Percentiles rank a stretch among this genome's conserved stretches.
Conservation (phyloP, 2,113 vertebrate genomes). For the Neogobius melanostomus region DNA sequence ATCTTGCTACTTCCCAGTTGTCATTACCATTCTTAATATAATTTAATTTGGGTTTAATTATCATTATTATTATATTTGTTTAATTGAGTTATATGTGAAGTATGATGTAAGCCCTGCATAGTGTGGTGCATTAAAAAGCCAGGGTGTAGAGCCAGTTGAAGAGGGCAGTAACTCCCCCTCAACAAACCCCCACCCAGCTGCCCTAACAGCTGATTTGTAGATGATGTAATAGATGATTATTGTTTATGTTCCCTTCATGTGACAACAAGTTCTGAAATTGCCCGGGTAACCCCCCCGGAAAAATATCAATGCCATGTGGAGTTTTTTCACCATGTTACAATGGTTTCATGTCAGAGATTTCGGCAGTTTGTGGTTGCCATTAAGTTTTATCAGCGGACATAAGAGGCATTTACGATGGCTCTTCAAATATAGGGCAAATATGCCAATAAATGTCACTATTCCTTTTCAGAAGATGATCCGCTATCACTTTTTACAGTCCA, state of each 20-base stretch:
- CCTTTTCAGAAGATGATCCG: conserved; percentile 43
- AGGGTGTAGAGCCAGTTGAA: no score
- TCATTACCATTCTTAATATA: no score
- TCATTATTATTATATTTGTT: no score
- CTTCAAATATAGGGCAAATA: conserved; percentile 38
- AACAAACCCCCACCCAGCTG: no score
- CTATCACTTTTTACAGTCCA: conserved; percentile 57
- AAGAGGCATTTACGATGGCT: conserved; percentile 36
- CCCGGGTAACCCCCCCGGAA: conserved; percentile 22
- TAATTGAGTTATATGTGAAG: no score
- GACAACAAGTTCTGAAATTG: conserved; percentile 23
- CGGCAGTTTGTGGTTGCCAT: conserved; percentile 53
- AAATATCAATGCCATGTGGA: conserved; percentile 67
- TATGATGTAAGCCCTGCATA: no score
- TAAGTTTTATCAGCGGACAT: conserved; percentile 51
- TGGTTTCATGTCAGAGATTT: conserved; percentile 60
- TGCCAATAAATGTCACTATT: conserved; percentile 35
- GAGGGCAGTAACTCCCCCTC: no score
- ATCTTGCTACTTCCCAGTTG: no score
- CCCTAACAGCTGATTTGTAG: no score
- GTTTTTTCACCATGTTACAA: conserved; percentile 57
- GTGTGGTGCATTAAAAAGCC: no score
- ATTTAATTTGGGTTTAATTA: no score
- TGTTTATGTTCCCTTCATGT: conserved; percentile 7
- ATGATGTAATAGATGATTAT: no score